A percentile compares a stretch with the other conserved stretches of the same genome.
Evolutionary conservation across 2,888 invertebrate genomes (phyloP).

Genomic region (Pimpla rufipes): DNA sequence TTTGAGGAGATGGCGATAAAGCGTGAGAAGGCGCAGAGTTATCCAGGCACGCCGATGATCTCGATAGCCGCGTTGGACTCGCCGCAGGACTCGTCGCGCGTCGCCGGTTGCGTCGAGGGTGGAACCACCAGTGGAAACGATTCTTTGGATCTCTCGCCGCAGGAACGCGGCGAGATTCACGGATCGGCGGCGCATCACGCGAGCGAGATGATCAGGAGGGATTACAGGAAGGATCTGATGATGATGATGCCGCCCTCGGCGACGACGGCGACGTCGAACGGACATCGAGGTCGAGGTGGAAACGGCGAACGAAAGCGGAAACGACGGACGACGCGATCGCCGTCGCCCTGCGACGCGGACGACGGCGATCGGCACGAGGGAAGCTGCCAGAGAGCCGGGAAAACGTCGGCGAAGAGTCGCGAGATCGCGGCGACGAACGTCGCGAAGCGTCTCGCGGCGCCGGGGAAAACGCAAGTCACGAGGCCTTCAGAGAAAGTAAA

Average conservation of each 20-base stretch:
- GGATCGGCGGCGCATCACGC: constrained; percentile 40
- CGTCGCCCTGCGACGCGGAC: constrained; percentile 60
- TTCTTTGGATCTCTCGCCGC: constrained; percentile 19
- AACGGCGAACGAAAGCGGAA: constrained; percentile 70
- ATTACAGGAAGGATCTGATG: constrained; percentile 74
- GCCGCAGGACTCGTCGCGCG: constrained; percentile 40
- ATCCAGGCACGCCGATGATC: constrained; percentile 79
- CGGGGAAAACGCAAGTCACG: constrained; percentile 61
- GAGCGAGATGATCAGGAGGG: constrained; percentile 72
- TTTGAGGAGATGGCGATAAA: constrained; percentile 74
- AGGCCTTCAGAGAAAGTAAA: constrained; percentile 66
- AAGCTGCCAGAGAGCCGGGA: constrained; percentile 69
- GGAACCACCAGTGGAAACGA: not conserved
- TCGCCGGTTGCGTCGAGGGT: constrained; percentile 19
- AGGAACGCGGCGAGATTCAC: constrained; percentile 1
- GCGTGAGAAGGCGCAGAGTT: constrained; percentile 71
- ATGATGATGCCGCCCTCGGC: constrained; percentile 22
- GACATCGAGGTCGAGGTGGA: constrained; percentile 66
- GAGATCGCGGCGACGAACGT: constrained; percentile 58
- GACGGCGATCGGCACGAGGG: constrained; percentile 68
- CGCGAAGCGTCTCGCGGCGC: constrained; percentile 67
- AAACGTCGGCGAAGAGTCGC: constrained; percentile 69
- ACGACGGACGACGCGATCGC: constrained; percentile 59
- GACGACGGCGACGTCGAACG: constrained; percentile 44
- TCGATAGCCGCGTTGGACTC: constrained; percentile 79